Evolutionary conservation across 2,797 vertebrate genomes (phyloP), one percentile per base, ranked within the genome.

Genomic region (Myripristis murdjan): DNA sequence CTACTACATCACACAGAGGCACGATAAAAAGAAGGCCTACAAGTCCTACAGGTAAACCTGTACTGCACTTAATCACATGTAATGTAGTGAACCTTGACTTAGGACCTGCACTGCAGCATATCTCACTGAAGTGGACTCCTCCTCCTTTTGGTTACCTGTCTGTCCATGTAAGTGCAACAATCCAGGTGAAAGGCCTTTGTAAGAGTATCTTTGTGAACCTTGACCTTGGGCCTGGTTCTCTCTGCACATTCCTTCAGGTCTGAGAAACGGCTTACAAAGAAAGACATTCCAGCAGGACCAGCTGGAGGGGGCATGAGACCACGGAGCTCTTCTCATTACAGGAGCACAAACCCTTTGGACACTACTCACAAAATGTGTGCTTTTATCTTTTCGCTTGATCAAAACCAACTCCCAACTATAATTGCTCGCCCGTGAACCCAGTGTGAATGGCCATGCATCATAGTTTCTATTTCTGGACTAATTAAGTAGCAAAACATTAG

Each of bases 401-500:
- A 39, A 39, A 39, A 39, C 15, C 11, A 39, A 39, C 12, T 14
- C 37, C 39, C 39, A 41, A 43, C 10, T 18, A 6, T 4, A 52
- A 2, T 5, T 10, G 1, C 1, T 7, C 31, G 43, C 26, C 26
- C 51, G 31, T 46, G 52, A 46, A 73, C 20, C 28, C 18, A 48
- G 31, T 48, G 49, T 63, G 11, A 16, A 65, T 51, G 24, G 11
- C 20, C 2, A 59, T 47, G 7, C 33, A 58, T 67, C 35, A 35
- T 72, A 14, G 18, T 24, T 51, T 59, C 64, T 69, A 68, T 84
- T 82, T 81, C 22, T 77, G 57, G 63, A 60, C 43, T 56, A 77
- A 70, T 70, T 76, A 64, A 31, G 9, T 16, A 60, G 54, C 35
- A 70, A 73, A 80, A 72, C 16, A 43, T 69, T 44, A 43, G 22